These are phyloP conservation scores for Eubasilissa splendida DNA, from an alignment of 2,888 invertebrate genomes.

Conservation along the genomic window DNA sequence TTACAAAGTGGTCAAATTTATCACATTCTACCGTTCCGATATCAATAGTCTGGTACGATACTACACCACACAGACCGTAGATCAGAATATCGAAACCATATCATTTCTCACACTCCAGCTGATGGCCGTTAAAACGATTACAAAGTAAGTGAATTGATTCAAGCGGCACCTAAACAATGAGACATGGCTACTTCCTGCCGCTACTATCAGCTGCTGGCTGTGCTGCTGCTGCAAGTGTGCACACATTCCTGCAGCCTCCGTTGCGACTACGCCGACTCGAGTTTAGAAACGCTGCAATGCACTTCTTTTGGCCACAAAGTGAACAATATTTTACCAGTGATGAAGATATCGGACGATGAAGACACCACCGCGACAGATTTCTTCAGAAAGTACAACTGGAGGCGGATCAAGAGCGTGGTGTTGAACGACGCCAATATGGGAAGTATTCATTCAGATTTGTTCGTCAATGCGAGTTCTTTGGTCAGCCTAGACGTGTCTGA, in stretches of 20 bases:
- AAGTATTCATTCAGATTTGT: neutral
- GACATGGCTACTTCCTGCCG: no score
- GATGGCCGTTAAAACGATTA: no score
- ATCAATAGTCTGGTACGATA: no score
- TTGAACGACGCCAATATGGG: neutral
- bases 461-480: conserved; percentile 7
- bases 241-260: neutral
- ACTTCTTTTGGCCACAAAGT: neutral
- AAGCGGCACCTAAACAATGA: no score
- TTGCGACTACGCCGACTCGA: neutral
- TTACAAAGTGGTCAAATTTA: no score
- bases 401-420: neutral
- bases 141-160: no score
- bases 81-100: no score
- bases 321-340: neutral
- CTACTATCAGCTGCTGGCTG: no score
- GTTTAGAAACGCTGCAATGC: neutral
- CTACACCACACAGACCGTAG: no score
- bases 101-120: no score
- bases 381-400: conserved; percentile 6
- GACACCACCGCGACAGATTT: neutral
- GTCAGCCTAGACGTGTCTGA: conserved; percentile 9
- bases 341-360: neutral
- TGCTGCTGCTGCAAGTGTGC: no score
- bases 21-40: no score